These are phyloP conservation scores for Stenodema calcarata DNA, from an alignment of 2,888 invertebrate genomes.

Conservation along the genomic window DNA sequence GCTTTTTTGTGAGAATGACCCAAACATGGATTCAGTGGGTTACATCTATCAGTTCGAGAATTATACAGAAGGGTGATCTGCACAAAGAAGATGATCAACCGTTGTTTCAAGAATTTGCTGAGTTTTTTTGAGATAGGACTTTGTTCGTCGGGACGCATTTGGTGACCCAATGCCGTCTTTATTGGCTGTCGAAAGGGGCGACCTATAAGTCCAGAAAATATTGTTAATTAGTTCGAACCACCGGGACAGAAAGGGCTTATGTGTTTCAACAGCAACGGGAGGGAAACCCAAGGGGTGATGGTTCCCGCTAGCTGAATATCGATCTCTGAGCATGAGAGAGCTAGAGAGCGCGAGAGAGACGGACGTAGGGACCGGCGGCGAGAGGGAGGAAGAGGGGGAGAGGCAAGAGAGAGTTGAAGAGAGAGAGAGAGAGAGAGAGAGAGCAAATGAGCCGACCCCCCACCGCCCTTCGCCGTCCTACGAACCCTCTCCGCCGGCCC, in stretches of 20 bases:
- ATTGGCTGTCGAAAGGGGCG: neutral
- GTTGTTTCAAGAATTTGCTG: no score
- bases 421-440: conserved; percentile 47
- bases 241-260: conserved; percentile 18
- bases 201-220: neutral
- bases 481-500: conserved; percentile 1
- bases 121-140: no score
- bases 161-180: neutral
- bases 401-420: neutral
- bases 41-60: no score
- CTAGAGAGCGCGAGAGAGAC: conserved; percentile 40
- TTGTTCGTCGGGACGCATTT: no score
- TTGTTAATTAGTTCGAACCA: neutral
- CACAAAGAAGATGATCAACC: no score
- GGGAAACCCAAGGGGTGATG: conserved; percentile 46
- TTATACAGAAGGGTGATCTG: no score
- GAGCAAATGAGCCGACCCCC: conserved; percentile 49
- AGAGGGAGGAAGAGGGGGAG: neutral
- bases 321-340: conserved; percentile 49
- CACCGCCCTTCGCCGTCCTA: no score
- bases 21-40: no score
- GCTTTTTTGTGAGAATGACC: no score
- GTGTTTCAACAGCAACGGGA: conserved; percentile 36
- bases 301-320: conserved; percentile 50
- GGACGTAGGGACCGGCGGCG: neutral